Percentiles rank a stretch among this genome's conserved stretches.
Evolutionary conservation across 2,888 invertebrate genomes (phyloP).

Genomic region (Psococerastis gibbosa): DNA sequence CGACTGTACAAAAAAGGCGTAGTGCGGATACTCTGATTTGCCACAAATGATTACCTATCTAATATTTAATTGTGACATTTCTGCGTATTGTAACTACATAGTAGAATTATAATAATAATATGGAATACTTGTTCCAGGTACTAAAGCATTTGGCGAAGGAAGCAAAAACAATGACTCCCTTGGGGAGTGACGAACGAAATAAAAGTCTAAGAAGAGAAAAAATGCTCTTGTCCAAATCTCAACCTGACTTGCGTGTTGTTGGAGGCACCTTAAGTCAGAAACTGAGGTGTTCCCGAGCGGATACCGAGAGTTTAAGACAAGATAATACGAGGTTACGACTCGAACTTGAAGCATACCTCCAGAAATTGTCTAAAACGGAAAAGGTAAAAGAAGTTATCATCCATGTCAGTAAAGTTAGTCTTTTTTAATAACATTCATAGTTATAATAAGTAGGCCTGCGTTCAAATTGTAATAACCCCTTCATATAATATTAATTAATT

Average conservation of each 20-base stretch:
- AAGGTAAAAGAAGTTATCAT: too few species aligned
- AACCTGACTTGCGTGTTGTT: slow-evolving; percentile 58
- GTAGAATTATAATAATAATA: too few species aligned
- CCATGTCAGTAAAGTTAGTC: slow-evolving; percentile 11
- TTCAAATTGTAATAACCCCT: too few species aligned
- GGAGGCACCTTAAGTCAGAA: slow-evolving; percentile 19
- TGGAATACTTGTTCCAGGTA: too few species aligned
- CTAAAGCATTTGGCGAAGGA: slow-evolving; percentile 70
- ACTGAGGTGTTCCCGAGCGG: slow-evolving; percentile 37
- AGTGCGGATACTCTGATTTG: too few species aligned
- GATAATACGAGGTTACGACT: slow-evolving; percentile 70
- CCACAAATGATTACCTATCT: too few species aligned
- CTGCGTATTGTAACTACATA: too few species aligned
- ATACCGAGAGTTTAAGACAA: slow-evolving; percentile 57
- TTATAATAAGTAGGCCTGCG: too few species aligned
- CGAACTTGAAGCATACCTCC: slow-evolving; percentile 64
- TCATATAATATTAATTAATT: too few species aligned
- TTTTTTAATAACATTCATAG: too few species aligned
- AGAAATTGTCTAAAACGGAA: slow-evolving; percentile 66
- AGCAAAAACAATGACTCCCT: slow-evolving; percentile 26
- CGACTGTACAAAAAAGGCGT: too few species aligned
- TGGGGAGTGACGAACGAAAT: slow-evolving; percentile 12
- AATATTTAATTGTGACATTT: too few species aligned
- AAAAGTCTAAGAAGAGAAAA: slow-evolving; percentile 14
- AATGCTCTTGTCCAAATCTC: slow-evolving; percentile 41